Percentiles rank a stretch among this genome's conserved stretches.
These are phyloP conservation scores for Pseudomyrmex cubaensis DNA, from an alignment of 1,140 invertebrate species.

Conservation along the genomic window DNA sequence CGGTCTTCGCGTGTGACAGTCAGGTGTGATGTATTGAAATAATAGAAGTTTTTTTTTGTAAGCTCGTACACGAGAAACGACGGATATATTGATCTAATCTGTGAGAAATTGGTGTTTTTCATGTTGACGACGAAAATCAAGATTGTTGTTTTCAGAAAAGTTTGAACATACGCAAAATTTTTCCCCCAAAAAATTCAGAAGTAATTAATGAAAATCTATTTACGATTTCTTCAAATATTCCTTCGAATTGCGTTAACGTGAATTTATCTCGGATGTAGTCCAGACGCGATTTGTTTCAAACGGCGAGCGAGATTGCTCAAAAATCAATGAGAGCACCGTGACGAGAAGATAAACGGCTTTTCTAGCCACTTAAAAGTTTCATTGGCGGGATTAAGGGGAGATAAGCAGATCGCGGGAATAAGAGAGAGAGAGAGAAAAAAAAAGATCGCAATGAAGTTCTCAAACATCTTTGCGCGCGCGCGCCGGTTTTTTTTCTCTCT, in stretches of 20 bases:
- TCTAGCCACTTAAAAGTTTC: slow-evolving; percentile 48
- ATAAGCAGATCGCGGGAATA: slow-evolving; percentile 41
- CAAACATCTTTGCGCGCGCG: not conserved
- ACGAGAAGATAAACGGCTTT: slow-evolving; percentile 24
- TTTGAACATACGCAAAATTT: too few species aligned
- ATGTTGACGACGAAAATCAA: too few species aligned
- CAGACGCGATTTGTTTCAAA: not conserved
- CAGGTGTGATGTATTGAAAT: not conserved
- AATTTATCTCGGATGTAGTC: not conserved
- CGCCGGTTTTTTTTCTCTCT: slow-evolving; percentile 27
- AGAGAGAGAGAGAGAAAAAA: not conserved
- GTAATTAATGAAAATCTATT: too few species aligned
- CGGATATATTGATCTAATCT: too few species aligned
- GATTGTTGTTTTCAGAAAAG: too few species aligned
- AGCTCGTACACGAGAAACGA: too few species aligned
- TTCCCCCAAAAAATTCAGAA: too few species aligned
- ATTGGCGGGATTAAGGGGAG: slow-evolving; percentile 40
- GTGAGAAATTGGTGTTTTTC: not conserved
- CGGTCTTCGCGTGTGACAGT: not conserved
- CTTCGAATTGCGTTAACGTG: not conserved
- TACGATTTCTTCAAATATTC: too few species aligned
- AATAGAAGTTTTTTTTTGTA: too few species aligned
- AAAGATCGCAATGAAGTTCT: slow-evolving; percentile 34
- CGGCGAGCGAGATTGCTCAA: not conserved
- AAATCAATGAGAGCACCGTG: slow-evolving; percentile 40